A percentile compares a stretch with the other conserved stretches of the same genome.
Evolutionary conservation across 2,888 invertebrate species (phyloP).

Genomic region (Icerya purchasi): DNA sequence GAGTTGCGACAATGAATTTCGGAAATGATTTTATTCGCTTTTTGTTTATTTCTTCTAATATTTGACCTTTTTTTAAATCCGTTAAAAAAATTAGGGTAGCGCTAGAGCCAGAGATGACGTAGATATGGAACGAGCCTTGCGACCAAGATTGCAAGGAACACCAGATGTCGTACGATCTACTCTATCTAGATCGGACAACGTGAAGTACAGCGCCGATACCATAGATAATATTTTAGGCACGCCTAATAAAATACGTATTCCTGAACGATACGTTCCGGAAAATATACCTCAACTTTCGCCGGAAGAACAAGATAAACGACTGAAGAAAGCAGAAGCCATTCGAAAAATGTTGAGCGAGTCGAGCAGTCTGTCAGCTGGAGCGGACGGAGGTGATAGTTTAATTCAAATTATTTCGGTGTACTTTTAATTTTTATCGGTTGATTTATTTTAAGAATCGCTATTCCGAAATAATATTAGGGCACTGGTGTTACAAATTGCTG

Average conservation of each 20-base stretch:
- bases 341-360: constrained; percentile 71
- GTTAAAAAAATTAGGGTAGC: constrained; percentile 25
- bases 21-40: too few relatives aligned
- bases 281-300: constrained; percentile 64
- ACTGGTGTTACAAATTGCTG: too few relatives aligned
- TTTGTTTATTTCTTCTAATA: too few relatives aligned
- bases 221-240: constrained; percentile 70
- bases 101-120: constrained; percentile 57
- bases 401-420: too few relatives aligned
- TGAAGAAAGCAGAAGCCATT: constrained; percentile 74
- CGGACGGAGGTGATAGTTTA: constrained; percentile 2
- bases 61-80: too few relatives aligned
- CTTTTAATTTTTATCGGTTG: too few relatives aligned
- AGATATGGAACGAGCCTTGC: constrained; percentile 64
- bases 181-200: constrained; percentile 32
- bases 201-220: constrained; percentile 50
- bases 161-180: constrained; percentile 77
- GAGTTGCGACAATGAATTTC: too few relatives aligned
- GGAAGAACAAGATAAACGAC: constrained; percentile 60
- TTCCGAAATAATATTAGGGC: too few relatives aligned
- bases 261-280: constrained; percentile 79
- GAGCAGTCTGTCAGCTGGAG: constrained; percentile 14
- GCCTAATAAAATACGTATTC: constrained; percentile 75
- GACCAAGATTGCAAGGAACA: constrained; percentile 45
- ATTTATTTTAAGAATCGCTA: too few relatives aligned